Evolutionary conservation across 2,797 vertebrate genomes (phyloP).

Genomic region (Neomorphus geoffroyi): DNA sequence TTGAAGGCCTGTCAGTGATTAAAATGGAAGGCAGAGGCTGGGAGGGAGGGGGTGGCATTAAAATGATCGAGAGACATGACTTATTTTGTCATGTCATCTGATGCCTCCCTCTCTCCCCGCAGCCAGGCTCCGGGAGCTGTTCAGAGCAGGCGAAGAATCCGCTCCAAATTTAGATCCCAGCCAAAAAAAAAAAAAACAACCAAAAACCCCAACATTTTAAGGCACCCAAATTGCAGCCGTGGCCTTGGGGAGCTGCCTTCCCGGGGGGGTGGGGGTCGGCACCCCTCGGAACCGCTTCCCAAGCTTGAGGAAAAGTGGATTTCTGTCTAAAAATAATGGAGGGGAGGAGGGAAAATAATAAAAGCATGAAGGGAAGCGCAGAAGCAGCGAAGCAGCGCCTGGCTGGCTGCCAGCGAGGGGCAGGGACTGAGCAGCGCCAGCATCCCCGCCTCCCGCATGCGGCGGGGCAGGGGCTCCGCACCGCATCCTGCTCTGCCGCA

Average conservation of each 20-base stretch:
- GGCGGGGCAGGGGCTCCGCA: conserved; percentile 41
- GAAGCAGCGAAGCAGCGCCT: conserved; percentile 8
- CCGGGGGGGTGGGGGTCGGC: not conserved
- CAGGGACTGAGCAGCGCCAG: conserved; percentile 54
- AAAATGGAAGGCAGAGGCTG: conserved; percentile 62
- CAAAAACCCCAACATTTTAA: not conserved
- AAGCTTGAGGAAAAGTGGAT: not conserved
- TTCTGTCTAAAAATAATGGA: not conserved
- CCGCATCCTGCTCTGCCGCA: not conserved
- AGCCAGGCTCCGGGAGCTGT: not conserved
- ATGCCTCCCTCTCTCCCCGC: conserved; percentile 32
- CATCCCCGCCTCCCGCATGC: conserved; percentile 54
- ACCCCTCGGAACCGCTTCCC: not conserved
- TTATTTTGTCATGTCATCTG: conserved; percentile 63
- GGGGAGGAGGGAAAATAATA: not conserved
- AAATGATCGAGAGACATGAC: conserved; percentile 55
- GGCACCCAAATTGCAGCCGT: not conserved
- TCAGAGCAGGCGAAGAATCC: conserved; percentile 22
- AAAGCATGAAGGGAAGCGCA: not conserved
- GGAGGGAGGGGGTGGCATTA: conserved; percentile 39
- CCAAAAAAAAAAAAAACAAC: not conserved
- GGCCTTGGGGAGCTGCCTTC: not conserved
- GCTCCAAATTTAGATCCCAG: conserved; percentile 17
- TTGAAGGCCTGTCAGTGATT: conserved; percentile 48
- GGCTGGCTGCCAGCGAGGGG: conserved; percentile 42